A percentile compares a stretch with the other conserved stretches of the same genome.
Evolutionary conservation across 1,140 invertebrate genomes (phyloP).

Genomic region (Trichonephila inaurata): DNA sequence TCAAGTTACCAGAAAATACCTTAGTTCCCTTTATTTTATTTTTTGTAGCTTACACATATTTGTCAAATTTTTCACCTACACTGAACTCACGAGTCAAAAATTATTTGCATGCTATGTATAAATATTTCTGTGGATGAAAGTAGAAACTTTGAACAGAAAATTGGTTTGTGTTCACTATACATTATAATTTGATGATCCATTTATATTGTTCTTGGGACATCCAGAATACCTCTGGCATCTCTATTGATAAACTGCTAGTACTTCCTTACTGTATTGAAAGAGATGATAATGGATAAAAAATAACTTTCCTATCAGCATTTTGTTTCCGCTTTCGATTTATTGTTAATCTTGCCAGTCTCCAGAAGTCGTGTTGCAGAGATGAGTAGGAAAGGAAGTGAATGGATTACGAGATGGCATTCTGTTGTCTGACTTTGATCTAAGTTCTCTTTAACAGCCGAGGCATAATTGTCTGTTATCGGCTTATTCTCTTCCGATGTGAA

Average conservation of each 20-base stretch:
- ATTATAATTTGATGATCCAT: no score
- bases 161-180: no score
- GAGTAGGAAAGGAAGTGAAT: conserved; percentile 4
- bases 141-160: no score
- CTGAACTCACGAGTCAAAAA: no score
- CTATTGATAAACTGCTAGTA: not conserved
- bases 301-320: not conserved
- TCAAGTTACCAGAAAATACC: no score
- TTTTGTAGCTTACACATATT: no score
- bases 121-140: no score
- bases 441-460: conserved; percentile 23
- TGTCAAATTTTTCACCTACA: no score
- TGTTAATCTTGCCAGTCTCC: conserved; percentile 7
- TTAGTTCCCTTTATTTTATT: no score
- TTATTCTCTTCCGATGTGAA: conserved; percentile 52
- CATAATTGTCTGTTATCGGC: conserved; percentile 70
- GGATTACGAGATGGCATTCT: conserved; percentile 15
- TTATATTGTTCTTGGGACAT: no score
- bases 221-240: no score
- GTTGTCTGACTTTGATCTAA: conserved; percentile 27
- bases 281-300: not conserved
- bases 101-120: no score
- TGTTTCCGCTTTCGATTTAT: conserved; percentile 9
- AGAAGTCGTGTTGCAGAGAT: conserved; percentile 24
- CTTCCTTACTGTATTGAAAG: not conserved